Percentiles rank a stretch among this genome's conserved stretches.
phyloP scores from a whole-genome alignment of 2,113 vertebrate species.

The Notarius quadriscutis region DNA sequence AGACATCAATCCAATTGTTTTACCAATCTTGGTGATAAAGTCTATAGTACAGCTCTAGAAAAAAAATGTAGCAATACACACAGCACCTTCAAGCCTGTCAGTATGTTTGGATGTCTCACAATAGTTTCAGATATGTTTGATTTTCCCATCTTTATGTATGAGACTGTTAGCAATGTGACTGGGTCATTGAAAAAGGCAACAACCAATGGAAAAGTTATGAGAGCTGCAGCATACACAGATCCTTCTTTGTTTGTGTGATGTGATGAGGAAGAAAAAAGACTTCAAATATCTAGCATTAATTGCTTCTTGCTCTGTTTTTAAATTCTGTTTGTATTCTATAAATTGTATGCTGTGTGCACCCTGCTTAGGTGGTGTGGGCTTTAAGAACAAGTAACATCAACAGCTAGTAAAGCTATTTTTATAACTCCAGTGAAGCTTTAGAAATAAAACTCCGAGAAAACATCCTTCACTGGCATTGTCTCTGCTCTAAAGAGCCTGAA shows the following conservation, averaged over 20 bases:
- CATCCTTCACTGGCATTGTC: conserved; percentile 27
- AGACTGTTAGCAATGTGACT: not conserved
- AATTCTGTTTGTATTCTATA: not conserved
- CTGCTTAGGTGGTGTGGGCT: not conserved
- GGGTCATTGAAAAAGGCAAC: not conserved
- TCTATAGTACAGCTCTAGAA: not conserved
- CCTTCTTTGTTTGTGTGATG: not conserved
- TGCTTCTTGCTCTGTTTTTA: not conserved
- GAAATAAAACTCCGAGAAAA: conserved; percentile 37
- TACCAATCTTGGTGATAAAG: not conserved
- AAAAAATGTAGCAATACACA: not conserved
- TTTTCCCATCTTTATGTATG: not conserved
- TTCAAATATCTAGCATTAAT: not conserved
- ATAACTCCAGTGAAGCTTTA: conserved; percentile 46
- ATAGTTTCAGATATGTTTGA: not conserved
- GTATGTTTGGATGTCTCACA: not conserved
- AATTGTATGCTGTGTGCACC: not conserved
- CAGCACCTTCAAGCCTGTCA: not conserved
- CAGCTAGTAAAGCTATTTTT: conserved; percentile 39
- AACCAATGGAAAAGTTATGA: not conserved
- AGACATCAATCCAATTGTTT: not conserved
- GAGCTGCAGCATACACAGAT: not conserved
- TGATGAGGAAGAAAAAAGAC: not conserved
- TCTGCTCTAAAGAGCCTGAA: conserved; percentile 36
- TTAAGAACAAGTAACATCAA: conserved; percentile 19